Conservation (phyloP, 2,888 invertebrate genomes). For the Euproctis similis region DNA sequence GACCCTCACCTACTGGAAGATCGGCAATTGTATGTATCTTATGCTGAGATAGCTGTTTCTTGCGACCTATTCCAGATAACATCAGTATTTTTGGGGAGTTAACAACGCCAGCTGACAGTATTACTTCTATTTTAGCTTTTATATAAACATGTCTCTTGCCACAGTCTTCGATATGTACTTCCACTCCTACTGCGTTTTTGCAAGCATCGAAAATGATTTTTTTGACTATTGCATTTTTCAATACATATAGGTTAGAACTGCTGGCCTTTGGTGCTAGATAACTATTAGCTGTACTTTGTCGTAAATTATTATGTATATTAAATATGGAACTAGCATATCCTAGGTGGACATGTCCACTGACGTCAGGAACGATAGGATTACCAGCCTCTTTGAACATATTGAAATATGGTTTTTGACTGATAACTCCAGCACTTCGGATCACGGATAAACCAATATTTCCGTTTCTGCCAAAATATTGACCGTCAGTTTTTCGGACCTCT, state of each 20-base stretch:
- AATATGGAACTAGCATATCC: slow-evolving; percentile 6
- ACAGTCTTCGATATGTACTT: slow-evolving; percentile 14
- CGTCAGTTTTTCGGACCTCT: neutral
- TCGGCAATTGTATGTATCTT: slow-evolving; percentile 28
- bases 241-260: slow-evolving; percentile 8
- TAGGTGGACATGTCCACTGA: slow-evolving; percentile 5
- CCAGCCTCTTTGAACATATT: slow-evolving; percentile 5
- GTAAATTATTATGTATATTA: slow-evolving; percentile 4
- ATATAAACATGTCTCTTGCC: slow-evolving; percentile 10
- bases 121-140: slow-evolving; percentile 30
- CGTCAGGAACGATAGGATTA: neutral
- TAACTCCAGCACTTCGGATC: neutral
- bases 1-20: slow-evolving; percentile 35
- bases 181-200: slow-evolving; percentile 26
- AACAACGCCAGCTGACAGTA: slow-evolving; percentile 40
- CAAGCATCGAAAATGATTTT: slow-evolving; percentile 11
- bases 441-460: slow-evolving; percentile 4
- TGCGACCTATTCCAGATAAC: slow-evolving; percentile 43
- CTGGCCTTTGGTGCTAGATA: slow-evolving; percentile 5
- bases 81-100: slow-evolving; percentile 42
- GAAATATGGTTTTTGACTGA: slow-evolving; percentile 2
- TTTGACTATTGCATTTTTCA: slow-evolving; percentile 10
- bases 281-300: slow-evolving; percentile 8
- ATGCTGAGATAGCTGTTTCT: slow-evolving; percentile 25
- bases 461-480: slow-evolving; percentile 3